Conservation (phyloP, 2,888 invertebrate genomes). For the Endotricha flammealis region DNA sequence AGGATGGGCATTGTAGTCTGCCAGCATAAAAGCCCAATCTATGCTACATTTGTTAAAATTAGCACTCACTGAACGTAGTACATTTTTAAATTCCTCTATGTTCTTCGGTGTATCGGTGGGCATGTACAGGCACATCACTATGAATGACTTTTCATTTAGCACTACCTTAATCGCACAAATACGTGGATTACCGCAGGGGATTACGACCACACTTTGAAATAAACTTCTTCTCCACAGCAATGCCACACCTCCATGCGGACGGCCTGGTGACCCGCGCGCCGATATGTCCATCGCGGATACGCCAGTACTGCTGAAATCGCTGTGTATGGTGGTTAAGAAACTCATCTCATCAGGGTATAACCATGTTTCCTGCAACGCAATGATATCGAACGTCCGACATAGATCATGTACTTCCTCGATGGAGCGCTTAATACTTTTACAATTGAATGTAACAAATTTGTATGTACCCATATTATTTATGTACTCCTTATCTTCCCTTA, state of each 20-base stretch:
- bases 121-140: conserved; percentile 7
- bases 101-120: conserved; percentile 4
- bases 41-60: conserved; percentile 5
- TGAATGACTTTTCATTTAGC: neutral
- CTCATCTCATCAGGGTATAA: neutral
- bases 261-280: neutral
- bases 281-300: neutral
- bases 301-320: neutral
- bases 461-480: conserved; percentile 6
- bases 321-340: neutral
- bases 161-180: conserved; percentile 1
- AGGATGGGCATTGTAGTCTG: conserved; percentile 8
- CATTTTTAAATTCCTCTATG: conserved; percentile 7
- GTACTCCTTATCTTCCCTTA: neutral
- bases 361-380: conserved; percentile 1
- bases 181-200: conserved; percentile 1
- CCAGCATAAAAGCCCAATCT: conserved; percentile 8
- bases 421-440: conserved; percentile 1
- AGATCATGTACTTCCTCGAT: neutral
- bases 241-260: neutral
- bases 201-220: neutral
- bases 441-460: conserved; percentile 2
- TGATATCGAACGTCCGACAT: neutral
- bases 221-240: neutral
- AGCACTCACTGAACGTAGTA: conserved; percentile 10